These are phyloP conservation scores for Odontesthes bonariensis DNA, from an alignment of 2,113 vertebrate species.

Conservation along the genomic window DNA sequence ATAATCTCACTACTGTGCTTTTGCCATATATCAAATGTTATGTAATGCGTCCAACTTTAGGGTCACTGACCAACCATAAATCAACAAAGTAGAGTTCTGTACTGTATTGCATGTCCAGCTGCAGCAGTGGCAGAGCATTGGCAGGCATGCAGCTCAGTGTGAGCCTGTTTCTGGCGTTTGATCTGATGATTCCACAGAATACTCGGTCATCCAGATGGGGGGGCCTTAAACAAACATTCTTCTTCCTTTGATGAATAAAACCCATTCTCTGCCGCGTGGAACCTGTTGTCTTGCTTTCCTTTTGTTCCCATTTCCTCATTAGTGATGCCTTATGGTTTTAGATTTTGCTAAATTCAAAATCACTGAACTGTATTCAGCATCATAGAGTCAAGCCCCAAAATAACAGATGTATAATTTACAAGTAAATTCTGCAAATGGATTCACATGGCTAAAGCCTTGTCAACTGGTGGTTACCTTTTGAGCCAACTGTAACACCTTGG, in stretches of 20 bases:
- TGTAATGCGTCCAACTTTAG: constrained; percentile 6
- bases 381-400: constrained; percentile 7
- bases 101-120: not conserved
- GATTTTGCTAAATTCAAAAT: constrained; percentile 39
- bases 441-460: constrained; percentile 51
- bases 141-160: constrained; percentile 8
- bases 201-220: constrained; percentile 47
- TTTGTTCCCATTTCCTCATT: constrained; percentile 59
- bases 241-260: constrained; percentile 18
- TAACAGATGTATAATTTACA: constrained; percentile 58
- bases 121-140: constrained; percentile 10
- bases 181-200: constrained; percentile 40
- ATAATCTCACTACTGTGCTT: not conserved
- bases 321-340: constrained; percentile 54
- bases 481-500: constrained; percentile 53
- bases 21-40: not conserved
- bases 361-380: constrained; percentile 24
- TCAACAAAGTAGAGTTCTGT: not conserved
- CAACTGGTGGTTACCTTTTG: constrained; percentile 71
- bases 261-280: constrained; percentile 10
- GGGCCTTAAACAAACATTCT: constrained; percentile 41
- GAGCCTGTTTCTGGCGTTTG: constrained; percentile 35
- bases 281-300: constrained; percentile 39
- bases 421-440: constrained; percentile 44
- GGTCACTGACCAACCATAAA: constrained; percentile 11